phyloP scores from a whole-genome alignment of 2,888 invertebrate species.

The Cloeon dipterum region DNA sequence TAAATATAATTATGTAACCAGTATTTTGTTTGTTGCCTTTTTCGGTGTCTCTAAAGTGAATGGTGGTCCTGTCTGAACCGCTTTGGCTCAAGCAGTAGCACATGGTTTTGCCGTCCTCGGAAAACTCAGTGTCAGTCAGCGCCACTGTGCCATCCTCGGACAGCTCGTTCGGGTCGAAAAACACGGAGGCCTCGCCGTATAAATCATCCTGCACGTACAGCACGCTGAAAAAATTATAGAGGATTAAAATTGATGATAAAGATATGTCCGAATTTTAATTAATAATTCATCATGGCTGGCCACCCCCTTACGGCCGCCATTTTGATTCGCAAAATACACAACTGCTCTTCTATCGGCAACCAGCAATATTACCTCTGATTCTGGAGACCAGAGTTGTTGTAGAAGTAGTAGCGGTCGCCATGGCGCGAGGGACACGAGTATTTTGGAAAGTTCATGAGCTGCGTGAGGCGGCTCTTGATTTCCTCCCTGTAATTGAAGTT shows the following conservation, averaged over 20 bases:
- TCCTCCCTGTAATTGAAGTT: slow-evolving; percentile 44
- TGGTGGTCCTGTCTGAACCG: slow-evolving; percentile 92
- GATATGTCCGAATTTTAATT: too few relatives aligned
- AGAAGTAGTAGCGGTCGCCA: slow-evolving; percentile 75
- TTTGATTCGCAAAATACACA: too few relatives aligned
- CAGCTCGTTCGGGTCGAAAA: slow-evolving; percentile 84
- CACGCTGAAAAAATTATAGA: slow-evolving; percentile 39
- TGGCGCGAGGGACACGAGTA: slow-evolving; percentile 66
- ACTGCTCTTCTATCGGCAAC: neutral
- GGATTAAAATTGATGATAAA: neutral
- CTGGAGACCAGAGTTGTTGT: slow-evolving; percentile 83
- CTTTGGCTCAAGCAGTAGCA: slow-evolving; percentile 82
- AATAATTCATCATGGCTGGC: too few relatives aligned
- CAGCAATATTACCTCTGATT: slow-evolving; percentile 55
- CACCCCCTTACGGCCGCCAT: too few relatives aligned
- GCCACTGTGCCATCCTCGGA: slow-evolving; percentile 82
- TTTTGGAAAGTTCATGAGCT: slow-evolving; percentile 93
- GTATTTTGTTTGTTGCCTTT: slow-evolving; percentile 29
- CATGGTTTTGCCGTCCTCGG: slow-evolving; percentile 70
- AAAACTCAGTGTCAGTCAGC: slow-evolving; percentile 50
- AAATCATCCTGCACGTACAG: slow-evolving; percentile 67
- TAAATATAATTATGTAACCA: slow-evolving; percentile 5
- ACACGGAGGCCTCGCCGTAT: slow-evolving; percentile 52
- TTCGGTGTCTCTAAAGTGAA: slow-evolving; percentile 54
- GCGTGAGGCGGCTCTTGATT: slow-evolving; percentile 57